Evolutionary conservation across 2,888 invertebrate genomes (phyloP).

Genomic region (Spicauda simplicius): DNA sequence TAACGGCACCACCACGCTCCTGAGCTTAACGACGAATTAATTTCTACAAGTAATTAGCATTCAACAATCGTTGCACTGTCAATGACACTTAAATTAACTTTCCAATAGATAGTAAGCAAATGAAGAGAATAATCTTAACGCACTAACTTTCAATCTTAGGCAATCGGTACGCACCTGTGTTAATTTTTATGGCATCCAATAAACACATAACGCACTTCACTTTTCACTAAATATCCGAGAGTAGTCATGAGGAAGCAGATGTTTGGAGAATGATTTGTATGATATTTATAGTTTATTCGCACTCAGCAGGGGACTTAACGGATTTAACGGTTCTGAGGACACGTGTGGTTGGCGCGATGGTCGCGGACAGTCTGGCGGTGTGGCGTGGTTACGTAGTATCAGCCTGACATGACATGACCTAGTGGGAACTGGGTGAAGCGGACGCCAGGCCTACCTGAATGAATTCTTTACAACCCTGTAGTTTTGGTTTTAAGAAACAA

Average conservation of each 20-base stretch:
- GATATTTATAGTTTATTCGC: conserved; percentile 28
- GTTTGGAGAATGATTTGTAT: conserved; percentile 18
- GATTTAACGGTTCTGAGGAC: conserved; percentile 27
- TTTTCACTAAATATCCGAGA: conserved; percentile 16
- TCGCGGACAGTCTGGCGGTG: conserved; percentile 44
- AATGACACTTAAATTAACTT: conserved; percentile 40
- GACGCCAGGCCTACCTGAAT: conserved; percentile 46
- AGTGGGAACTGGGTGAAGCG: conserved; percentile 53
- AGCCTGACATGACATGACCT: conserved; percentile 47
- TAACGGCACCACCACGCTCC: background rate
- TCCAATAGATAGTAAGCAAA: conserved; percentile 34
- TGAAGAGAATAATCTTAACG: conserved; percentile 28
- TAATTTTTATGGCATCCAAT: conserved; percentile 30
- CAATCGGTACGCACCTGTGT: conserved; percentile 32
- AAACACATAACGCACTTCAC: conserved; percentile 30
- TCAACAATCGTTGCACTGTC: conserved; percentile 18
- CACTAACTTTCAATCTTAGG: conserved; percentile 33
- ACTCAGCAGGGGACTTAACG: conserved; percentile 25
- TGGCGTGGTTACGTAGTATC: conserved; percentile 19
- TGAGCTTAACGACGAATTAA: conserved; percentile 13
- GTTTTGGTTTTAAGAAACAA: conserved; percentile 45
- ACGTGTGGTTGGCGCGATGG: conserved; percentile 49
- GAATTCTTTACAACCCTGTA: conserved; percentile 45
- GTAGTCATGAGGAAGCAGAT: background rate
- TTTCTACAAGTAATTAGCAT: conserved; percentile 16